Percentiles rank a stretch among this genome's conserved stretches.
Evolutionary conservation across 2,113 vertebrate genomes (phyloP).

Genomic region (Tetrao urogallus): DNA sequence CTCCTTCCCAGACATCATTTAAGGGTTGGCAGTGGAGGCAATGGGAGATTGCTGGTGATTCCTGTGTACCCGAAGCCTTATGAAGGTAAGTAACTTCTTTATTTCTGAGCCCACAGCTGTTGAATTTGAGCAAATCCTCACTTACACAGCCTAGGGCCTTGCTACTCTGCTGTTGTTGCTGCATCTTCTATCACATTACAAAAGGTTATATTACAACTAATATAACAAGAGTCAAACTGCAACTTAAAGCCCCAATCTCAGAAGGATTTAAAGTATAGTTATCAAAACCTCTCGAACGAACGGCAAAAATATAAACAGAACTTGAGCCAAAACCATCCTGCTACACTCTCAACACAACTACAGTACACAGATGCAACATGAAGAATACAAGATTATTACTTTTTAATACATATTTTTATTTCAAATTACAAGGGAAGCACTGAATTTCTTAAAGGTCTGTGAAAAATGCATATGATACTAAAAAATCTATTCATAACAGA

Average conservation of each 20-base stretch:
- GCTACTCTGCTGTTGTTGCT: no score
- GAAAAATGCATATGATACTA: not conserved
- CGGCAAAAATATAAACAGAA: not conserved
- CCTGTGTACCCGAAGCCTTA: no score
- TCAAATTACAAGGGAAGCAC: not conserved
- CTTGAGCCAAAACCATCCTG: not conserved
- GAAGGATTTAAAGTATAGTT: not conserved
- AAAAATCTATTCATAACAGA: not conserved
- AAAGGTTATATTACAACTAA: not conserved
- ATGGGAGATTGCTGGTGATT: no score
- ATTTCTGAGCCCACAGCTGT: no score
- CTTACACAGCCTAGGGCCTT: no score
- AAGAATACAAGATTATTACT: not conserved
- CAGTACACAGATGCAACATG: not conserved
- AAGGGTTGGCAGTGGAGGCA: no score
- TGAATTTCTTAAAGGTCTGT: accelerated
- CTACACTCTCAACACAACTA: not conserved
- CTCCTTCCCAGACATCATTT: no score
- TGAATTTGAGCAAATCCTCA: no score
- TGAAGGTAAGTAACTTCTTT: no score
- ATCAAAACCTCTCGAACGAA: not conserved
- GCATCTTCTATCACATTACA: no score
- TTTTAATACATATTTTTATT: not conserved
- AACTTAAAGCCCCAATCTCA: not conserved
- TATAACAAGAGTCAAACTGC: not conserved